A percentile compares a stretch with the other conserved stretches of the same genome.
Conservation (phyloP, 2,113 vertebrate species). For the Solea solea region DNA sequence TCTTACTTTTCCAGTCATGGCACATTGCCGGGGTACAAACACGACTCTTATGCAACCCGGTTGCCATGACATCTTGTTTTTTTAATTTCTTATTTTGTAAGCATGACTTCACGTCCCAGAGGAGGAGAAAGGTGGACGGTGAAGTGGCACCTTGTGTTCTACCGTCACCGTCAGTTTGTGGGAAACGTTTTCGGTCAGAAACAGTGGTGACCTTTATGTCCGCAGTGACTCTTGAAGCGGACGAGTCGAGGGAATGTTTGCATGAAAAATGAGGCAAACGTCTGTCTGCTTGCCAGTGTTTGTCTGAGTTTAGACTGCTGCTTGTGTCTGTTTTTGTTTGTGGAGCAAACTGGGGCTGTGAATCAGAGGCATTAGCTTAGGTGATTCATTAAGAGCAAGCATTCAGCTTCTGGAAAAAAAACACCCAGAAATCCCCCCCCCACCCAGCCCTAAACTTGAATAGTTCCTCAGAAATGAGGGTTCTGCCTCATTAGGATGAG, state of each 20-base stretch:
- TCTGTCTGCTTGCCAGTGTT: constrained; percentile 31
- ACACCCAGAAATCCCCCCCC: constrained; percentile 14
- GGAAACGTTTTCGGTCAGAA: constrained; percentile 24
- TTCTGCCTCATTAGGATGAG: too few species aligned
- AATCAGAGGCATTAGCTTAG: constrained; percentile 42
- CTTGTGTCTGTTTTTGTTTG: constrained; percentile 14
- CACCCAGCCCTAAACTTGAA: neutral
- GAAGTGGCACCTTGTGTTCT: constrained; percentile 57
- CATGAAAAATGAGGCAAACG: constrained; percentile 47
- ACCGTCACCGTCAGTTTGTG: constrained; percentile 5
- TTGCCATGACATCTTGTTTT: constrained; percentile 43
- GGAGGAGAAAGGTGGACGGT: constrained; percentile 19
- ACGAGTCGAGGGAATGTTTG: constrained; percentile 11
- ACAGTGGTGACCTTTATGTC: constrained; percentile 47
- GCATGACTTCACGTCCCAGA: constrained; percentile 51
- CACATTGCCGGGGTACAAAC: constrained; percentile 32
- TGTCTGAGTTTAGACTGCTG: constrained; percentile 1
- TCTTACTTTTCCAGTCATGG: constrained; percentile 55
- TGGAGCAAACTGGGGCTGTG: constrained; percentile 31
- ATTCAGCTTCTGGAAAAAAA: constrained; percentile 15
- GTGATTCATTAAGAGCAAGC: constrained; percentile 55
- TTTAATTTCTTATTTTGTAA: constrained; percentile 19
- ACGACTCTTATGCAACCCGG: constrained; percentile 39
- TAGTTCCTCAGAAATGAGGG: too few species aligned
- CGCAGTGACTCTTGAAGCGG: neutral